Base-by-base conservation (phyloP, 2,113 vertebrate species). In the Pelvicachromis taeniatus region DNA sequence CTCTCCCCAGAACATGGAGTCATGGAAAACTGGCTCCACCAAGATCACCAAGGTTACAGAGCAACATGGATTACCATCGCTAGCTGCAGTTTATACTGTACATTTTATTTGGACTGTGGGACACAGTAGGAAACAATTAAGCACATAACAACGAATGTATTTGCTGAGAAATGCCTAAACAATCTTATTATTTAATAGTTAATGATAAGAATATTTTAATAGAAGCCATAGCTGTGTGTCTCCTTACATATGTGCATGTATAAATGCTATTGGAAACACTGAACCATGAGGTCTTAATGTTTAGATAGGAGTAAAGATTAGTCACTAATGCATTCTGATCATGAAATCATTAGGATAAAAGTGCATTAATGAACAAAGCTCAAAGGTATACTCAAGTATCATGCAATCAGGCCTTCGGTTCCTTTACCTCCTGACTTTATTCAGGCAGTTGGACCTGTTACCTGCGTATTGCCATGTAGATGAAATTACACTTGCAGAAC, bases 401-500 rank as follows among this genome's bases (percentile, higher is more conserved):
- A 5, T 0, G 17, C 33, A 35, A 38, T 38, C 29, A n/a, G 31
- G 59, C 17, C 59, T 61, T 65, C 4, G n/a, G 1, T 38, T 42
- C 38, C 38, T 26, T 26, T 42, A 26, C 23, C 42, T 17, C 2
- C 21, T 29, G 21, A 70, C 40, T 70, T 21, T 48, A 70, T 45
- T 73, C 21, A 48, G 14, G 9, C 42, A 31, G 16, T 42, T 19
- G 42, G 50, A 73, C 29, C 31, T 29, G 68, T 73, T 75, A 50
- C 70, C 17, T 75, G 70, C 10, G 3, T 13, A 33, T 75, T 33
- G 26, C 26, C 4, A 33, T 8, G 70, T n/a, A 50, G 78, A 83
- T 83, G 31, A 83, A 81, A 23, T 14, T 56, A 3, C 40, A n/a
- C 33, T 83, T 68, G 52, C 29, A 84, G 21, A 75, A 59, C 35